Evolutionary conservation across 1,140 invertebrate genomes (phyloP).

Genomic region (Argopecten irradians): DNA sequence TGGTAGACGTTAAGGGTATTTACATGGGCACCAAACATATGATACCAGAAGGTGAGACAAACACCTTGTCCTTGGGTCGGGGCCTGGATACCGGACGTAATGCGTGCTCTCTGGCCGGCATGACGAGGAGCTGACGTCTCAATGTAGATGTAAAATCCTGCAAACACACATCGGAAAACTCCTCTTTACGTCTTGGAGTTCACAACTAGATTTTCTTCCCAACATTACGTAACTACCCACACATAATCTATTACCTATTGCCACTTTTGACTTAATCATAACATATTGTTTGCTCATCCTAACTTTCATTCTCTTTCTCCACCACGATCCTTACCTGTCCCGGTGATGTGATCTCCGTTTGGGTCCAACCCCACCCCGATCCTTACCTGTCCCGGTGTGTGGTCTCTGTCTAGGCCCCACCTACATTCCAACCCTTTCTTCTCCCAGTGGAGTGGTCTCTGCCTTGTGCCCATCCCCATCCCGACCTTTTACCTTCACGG

Average conservation of each 20-base stretch:
- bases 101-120: constrained; percentile 66
- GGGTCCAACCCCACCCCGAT: constrained; percentile 59
- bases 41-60: constrained; percentile 82
- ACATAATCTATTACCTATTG: no score
- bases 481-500: no score
- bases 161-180: neutral
- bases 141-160: constrained; percentile 73
- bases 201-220: no score
- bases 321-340: constrained; percentile 43
- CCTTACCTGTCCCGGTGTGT: constrained; percentile 62
- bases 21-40: constrained; percentile 84
- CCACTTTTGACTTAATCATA: no score
- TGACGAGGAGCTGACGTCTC: constrained; percentile 71
- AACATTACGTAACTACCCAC: no score
- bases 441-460: constrained; percentile 65
- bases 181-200: no score
- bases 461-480: constrained; percentile 63
- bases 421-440: no score
- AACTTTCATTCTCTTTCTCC: no score
- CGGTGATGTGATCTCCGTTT: constrained; percentile 66
- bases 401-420: constrained; percentile 68
- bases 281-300: no score
- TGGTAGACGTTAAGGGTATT: constrained; percentile 69
- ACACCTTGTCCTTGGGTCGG: constrained; percentile 41
- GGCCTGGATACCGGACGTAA: constrained; percentile 61